Base-by-base conservation (phyloP, 1,140 invertebrate species). In the Drosophila tropicalis region DNA sequence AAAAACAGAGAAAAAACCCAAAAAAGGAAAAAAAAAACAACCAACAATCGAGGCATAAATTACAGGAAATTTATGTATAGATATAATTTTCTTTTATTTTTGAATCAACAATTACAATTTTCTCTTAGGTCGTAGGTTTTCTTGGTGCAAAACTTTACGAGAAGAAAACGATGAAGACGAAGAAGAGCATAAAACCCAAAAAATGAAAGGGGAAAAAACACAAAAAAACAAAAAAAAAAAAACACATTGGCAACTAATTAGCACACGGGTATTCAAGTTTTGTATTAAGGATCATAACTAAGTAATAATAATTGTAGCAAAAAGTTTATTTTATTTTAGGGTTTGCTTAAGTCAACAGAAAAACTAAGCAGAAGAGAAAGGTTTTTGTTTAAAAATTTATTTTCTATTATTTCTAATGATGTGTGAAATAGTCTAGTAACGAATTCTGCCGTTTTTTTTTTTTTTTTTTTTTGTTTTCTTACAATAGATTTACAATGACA, bases 31-130 rank as follows among this genome's bases (percentile, higher is more conserved):
- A 22, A 70, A 72, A 47, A 64, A 55, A 19, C 6, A 63, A 7
- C 66, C 44, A 76, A 79, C 13, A n/a, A 17, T 44, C 13, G 78
- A 80, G 78, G 78, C 78, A 77, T 70, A 83, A 62, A 79, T 67
- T 87, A 87, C 82, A 86, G 82, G 82, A 82, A 83, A 74, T 70
- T 69, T 65, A 81, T 86, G 78, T 85, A 78, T 78, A 82, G 77
- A 76, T 55, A 61, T 72, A 54, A 81, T 81, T 81, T 29, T 29
- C 5, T 29, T 57, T 64, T 32, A 60, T 54, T 41, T 32, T 32
- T 54, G 32, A 47, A 29, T 25, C 22, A 34, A 19, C 9, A 19
- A 19, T 47, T 47, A 9, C 15, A 47, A 19, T 47, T 47, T 47
- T 47, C 44, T 47, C 44, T 47, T 9, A 47, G 44, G 9, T 34